These are phyloP conservation scores for Tychaedon coryphoeus DNA, from an alignment of 2,113 vertebrate genomes.

Conservation along the genomic window DNA sequence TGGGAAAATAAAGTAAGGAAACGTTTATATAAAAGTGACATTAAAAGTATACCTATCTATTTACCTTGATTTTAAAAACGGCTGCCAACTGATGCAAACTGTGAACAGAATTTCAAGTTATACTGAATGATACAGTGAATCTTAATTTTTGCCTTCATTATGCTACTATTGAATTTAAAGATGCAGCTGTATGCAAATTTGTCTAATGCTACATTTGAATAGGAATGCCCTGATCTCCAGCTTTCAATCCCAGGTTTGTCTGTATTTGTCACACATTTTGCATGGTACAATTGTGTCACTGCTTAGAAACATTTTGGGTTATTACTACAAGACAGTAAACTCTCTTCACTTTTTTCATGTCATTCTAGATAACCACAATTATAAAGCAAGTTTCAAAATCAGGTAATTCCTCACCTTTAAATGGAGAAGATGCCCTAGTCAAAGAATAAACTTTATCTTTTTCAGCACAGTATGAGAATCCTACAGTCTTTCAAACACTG, in stretches of 20 bases:
- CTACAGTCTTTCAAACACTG: neutral
- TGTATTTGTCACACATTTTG: neutral
- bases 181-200: neutral
- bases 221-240: neutral
- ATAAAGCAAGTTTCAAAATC: neutral
- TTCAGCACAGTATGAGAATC: neutral
- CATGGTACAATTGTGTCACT: neutral
- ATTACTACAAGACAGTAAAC: neutral
- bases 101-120: neutral
- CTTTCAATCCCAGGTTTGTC: rapidly evolving
- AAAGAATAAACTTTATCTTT: neutral
- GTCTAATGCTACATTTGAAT: neutral
- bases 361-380: neutral
- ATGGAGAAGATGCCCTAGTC: neutral
- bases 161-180: neutral
- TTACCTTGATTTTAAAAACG: neutral
- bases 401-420: neutral
- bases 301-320: neutral
- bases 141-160: neutral
- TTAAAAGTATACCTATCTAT: neutral
- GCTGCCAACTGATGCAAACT: neutral
- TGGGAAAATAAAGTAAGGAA: neutral
- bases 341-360: neutral
- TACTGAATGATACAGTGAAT: neutral
- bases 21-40: neutral